phyloP scores from a whole-genome alignment of 2,797 vertebrate genomes.

The Tapirus indicus region DNA sequence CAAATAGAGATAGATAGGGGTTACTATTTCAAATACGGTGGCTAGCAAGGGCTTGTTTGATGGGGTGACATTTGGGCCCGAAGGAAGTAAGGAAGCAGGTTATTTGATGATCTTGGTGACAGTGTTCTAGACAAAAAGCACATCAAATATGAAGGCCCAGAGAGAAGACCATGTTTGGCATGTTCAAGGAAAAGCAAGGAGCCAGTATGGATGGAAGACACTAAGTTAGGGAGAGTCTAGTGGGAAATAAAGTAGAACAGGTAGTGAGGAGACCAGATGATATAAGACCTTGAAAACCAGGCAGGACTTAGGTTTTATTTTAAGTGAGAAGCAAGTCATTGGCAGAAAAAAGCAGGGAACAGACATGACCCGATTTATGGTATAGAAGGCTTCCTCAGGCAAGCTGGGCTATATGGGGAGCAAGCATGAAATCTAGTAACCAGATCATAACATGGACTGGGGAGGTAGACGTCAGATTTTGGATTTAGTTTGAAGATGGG shows the following conservation, averaged over 20 bases:
- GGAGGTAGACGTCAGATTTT: neutral
- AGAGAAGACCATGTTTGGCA: neutral
- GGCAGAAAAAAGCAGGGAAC: neutral
- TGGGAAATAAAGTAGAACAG: constrained; percentile 29
- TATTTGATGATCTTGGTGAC: neutral
- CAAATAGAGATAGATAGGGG: neutral
- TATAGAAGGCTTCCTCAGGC: neutral
- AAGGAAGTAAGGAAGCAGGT: neutral
- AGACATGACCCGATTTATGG: neutral
- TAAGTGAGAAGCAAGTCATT: constrained; percentile 18
- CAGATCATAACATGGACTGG: neutral
- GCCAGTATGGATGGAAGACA: neutral
- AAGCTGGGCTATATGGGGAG: neutral
- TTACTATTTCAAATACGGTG: neutral
- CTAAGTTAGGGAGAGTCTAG: neutral
- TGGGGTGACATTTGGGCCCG: neutral
- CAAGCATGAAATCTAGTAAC: neutral
- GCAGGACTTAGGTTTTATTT: neutral
- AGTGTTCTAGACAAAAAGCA: neutral
- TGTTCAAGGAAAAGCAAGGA: neutral
- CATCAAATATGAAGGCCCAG: neutral
- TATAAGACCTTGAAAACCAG: neutral
- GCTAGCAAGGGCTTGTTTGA: neutral
- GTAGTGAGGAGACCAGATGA: neutral
- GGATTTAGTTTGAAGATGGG: constrained; percentile 17